Percentiles rank a stretch among this genome's conserved stretches.
phyloP scores from a whole-genome alignment of 92 coral and sea anemone genomes.

The Epizoanthus rinbou region DNA sequence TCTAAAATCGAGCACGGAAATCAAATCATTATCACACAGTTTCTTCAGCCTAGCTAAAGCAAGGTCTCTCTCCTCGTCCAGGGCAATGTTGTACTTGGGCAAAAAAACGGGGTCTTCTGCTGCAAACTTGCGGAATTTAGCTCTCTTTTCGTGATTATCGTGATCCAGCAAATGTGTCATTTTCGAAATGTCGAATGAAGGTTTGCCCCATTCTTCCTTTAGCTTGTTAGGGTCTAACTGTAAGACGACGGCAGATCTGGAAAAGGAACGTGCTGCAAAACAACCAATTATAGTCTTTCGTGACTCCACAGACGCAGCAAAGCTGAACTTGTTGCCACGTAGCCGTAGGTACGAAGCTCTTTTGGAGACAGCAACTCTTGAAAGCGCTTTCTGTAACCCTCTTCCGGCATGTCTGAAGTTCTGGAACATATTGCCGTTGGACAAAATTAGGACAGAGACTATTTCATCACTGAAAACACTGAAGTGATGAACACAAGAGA shows the following conservation, averaged over 20 bases:
- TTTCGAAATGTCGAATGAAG: slow-evolving; percentile 63
- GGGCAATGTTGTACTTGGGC: slow-evolving; percentile 75
- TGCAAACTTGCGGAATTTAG: slow-evolving; percentile 66
- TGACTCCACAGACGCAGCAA: not conserved
- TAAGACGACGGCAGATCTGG: slow-evolving; percentile 35
- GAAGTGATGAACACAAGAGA: too few relatives aligned
- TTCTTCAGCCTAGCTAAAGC: slow-evolving; percentile 72
- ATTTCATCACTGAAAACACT: too few relatives aligned
- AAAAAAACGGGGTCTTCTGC: slow-evolving; percentile 66
- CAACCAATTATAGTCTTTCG: not conserved
- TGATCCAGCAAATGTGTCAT: slow-evolving; percentile 76
- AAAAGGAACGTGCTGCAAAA: slow-evolving; percentile 29
- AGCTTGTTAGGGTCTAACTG: slow-evolving; percentile 62
- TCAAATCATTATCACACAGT: slow-evolving; percentile 74
- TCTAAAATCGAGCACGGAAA: slow-evolving; percentile 76
- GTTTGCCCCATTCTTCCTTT: slow-evolving; percentile 74
- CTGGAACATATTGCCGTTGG: slow-evolving; percentile 20
- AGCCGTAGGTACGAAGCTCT: slow-evolving; percentile 16
- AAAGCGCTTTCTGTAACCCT: slow-evolving; percentile 21
- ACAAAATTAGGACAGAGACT: too few relatives aligned
- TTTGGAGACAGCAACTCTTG: slow-evolving; percentile 14
- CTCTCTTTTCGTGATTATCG: slow-evolving; percentile 83
- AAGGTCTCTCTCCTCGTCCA: slow-evolving; percentile 78
- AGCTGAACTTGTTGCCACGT: slow-evolving; percentile 18
- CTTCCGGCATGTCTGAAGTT: slow-evolving; percentile 6